phyloP scores from a whole-genome alignment of 2,888 invertebrate genomes.

The Spodoptera picta region DNA sequence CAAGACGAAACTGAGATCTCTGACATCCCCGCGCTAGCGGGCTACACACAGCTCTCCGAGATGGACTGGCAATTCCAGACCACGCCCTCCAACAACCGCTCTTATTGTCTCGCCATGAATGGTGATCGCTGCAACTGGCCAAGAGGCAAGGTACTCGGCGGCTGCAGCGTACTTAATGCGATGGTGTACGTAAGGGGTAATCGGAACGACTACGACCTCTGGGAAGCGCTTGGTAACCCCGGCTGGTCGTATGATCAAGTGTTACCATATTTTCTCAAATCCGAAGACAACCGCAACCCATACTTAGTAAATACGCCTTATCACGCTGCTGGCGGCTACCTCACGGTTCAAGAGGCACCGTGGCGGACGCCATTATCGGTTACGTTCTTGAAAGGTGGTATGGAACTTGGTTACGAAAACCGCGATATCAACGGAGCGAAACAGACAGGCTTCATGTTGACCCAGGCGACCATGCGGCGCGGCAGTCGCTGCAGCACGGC shows the following conservation, averaged over 20 bases:
- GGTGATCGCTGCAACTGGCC: conserved; percentile 97
- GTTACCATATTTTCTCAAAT: conserved; percentile 95
- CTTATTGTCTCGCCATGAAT: conserved; percentile 96
- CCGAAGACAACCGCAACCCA: conserved; percentile 96
- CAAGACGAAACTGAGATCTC: conserved; percentile 96
- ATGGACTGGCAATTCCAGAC: conserved; percentile 98
- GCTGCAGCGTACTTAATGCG: conserved; percentile 95
- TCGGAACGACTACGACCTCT: conserved; percentile 94
- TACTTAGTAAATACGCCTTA: conserved; percentile 93
- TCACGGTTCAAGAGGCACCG: conserved; percentile 95
- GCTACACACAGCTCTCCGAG: conserved; percentile 94
- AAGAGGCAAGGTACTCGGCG: conserved; percentile 96
- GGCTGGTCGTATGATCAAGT: conserved; percentile 96
- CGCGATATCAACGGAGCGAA: conserved; percentile 94
- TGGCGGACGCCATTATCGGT: conserved; percentile 94
- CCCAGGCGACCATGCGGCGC: conserved; percentile 94
- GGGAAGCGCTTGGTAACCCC: conserved; percentile 94
- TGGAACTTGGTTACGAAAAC: conserved; percentile 94
- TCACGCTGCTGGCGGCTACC: conserved; percentile 93
- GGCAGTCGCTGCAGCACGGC: conserved; percentile 96
- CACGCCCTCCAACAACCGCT: conserved; percentile 92
- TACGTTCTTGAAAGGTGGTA: conserved; percentile 94
- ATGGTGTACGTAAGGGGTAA: conserved; percentile 98
- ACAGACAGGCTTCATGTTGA: conserved; percentile 96
- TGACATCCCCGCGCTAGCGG: conserved; percentile 95